These are phyloP conservation scores for Equus przewalskii DNA, from an alignment of 2,113 vertebrate genomes.

Conservation along the genomic window DNA sequence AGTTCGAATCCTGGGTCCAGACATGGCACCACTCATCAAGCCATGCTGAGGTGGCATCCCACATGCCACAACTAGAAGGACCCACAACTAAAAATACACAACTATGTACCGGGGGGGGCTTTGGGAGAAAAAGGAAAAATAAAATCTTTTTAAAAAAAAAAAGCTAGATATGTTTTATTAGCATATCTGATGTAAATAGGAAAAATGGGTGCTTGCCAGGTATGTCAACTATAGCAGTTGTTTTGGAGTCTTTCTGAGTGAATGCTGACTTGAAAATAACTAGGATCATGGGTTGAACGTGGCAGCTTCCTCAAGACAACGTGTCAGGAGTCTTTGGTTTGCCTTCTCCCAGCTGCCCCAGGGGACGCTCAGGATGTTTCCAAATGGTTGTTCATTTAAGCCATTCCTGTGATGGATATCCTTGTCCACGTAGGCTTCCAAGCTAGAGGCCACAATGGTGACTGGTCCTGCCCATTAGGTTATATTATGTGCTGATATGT, in stretches of 20 bases:
- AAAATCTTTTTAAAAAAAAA: background rate
- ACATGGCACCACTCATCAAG: too few species aligned
- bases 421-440: background rate
- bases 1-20: too few species aligned
- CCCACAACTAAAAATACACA: too few species aligned
- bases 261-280: background rate
- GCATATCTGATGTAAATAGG: background rate
- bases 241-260: background rate
- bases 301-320: background rate
- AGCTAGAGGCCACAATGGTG: background rate
- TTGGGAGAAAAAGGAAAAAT: too few species aligned
- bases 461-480: background rate
- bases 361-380: background rate
- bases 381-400: background rate
- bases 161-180: slow-evolving; percentile 3
- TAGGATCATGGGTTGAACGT: background rate
- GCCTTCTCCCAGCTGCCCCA: background rate
- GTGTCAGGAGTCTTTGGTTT: background rate
- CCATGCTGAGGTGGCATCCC: too few species aligned
- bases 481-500: background rate
- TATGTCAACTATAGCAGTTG: background rate
- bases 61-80: too few species aligned
- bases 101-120: too few species aligned
- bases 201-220: slow-evolving; percentile 1
- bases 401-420: background rate